phyloP scores from a whole-genome alignment of 1,140 invertebrate genomes.

The Lethocerus indicus region DNA sequence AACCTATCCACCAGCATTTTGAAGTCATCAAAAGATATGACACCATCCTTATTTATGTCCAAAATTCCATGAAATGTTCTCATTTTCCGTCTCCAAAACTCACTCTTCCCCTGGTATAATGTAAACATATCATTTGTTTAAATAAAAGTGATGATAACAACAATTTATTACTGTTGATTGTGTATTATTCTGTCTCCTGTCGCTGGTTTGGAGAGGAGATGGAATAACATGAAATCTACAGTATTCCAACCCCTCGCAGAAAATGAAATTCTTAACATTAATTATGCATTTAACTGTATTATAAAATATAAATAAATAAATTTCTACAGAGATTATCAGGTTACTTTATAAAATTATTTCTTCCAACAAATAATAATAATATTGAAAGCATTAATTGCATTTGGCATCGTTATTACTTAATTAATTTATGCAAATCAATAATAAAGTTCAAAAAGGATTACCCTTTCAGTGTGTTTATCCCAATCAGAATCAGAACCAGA shows the following conservation, averaged over 20 bases:
- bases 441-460: not conserved
- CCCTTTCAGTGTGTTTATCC: constrained; percentile 9
- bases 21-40: constrained; percentile 64
- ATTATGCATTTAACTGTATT: not conserved
- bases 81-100: constrained; percentile 81
- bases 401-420: not conserved
- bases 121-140: not conserved
- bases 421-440: not conserved
- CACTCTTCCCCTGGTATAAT: constrained; percentile 46
- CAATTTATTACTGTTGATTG: not conserved
- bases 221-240: not conserved
- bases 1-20: constrained; percentile 51
- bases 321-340: too few relatives aligned
- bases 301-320: too few relatives aligned
- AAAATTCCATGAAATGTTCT: constrained; percentile 61
- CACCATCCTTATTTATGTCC: constrained; percentile 71
- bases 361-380: not conserved
- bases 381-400: not conserved
- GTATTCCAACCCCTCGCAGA: not conserved
- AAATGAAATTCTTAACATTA: not conserved
- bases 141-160: not conserved
- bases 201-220: not conserved
- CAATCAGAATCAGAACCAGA: constrained; percentile 12
- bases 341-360: not conserved
- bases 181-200: not conserved